Conservation (phyloP, 2,113 vertebrate genomes). For the Hypocryptadius cinnamomeus region DNA sequence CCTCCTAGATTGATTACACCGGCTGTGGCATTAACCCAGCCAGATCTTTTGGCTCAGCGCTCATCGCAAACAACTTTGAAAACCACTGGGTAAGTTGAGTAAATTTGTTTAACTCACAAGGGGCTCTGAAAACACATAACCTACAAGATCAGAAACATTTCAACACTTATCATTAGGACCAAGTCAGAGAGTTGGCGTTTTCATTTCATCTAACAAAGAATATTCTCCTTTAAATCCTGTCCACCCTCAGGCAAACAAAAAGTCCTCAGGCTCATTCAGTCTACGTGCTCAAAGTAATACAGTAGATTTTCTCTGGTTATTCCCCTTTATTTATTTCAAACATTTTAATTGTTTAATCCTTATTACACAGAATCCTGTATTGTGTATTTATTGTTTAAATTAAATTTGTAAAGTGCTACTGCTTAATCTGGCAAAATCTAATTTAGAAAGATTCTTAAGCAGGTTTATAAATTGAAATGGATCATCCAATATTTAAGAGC, state of each 20-base stretch:
- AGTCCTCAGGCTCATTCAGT: neutral
- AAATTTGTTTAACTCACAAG: neutral
- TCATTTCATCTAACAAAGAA: neutral
- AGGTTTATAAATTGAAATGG: neutral
- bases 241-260: neutral
- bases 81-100: constrained; percentile 87
- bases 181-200: neutral
- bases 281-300: neutral
- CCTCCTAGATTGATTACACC: constrained; percentile 88
- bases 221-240: neutral
- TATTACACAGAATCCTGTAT: neutral
- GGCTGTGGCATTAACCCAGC: constrained; percentile 98
- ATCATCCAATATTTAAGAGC: neutral
- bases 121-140: neutral
- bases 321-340: neutral
- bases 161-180: accelerated
- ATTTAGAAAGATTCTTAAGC: neutral
- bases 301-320: neutral
- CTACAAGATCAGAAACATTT: neutral
- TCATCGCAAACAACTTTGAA: constrained; percentile 80
- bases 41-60: constrained; percentile 88
- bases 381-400: neutral
- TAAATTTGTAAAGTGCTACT: neutral
- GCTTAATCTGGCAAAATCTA: neutral
- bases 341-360: neutral